phyloP scores from a whole-genome alignment of 2,113 vertebrate species.

The Coturnix japonica region DNA sequence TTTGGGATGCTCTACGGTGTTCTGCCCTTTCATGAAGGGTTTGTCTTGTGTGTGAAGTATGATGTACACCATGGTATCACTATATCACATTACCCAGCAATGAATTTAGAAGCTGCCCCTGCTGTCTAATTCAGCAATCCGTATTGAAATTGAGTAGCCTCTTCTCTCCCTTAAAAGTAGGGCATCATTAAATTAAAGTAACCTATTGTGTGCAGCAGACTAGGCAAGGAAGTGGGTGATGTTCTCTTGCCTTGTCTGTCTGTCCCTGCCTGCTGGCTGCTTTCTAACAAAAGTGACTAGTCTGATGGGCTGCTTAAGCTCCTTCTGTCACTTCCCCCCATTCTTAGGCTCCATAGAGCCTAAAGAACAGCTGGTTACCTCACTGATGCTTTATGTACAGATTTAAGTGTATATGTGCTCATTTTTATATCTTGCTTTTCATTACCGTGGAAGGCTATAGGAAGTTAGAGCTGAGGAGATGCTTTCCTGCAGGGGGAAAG shows the following conservation, averaged over 20 bases:
- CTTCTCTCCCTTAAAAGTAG: not conserved
- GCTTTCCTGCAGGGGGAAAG: not conserved
- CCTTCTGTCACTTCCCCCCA: not conserved
- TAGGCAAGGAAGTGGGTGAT: not conserved
- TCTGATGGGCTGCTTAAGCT: not conserved
- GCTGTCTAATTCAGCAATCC: not conserved
- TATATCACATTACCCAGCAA: not conserved
- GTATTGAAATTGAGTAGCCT: not conserved
- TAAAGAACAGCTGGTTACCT: not conserved
- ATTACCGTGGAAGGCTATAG: not conserved
- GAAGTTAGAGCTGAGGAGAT: not conserved
- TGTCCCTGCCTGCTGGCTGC: not conserved
- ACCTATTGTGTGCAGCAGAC: not conserved
- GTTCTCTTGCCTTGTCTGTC: not conserved
- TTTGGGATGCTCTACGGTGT: not conserved
- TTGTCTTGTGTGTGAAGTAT: not conserved
- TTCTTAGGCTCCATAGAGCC: not conserved
- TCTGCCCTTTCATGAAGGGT: not conserved
- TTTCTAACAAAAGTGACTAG: not conserved
- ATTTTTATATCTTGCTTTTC: not conserved
- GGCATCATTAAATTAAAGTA: not conserved
- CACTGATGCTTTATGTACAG: not conserved
- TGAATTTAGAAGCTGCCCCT: not conserved
- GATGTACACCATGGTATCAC: not conserved
- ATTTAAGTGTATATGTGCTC: not conserved